Base-by-base conservation (phyloP, 2,888 invertebrate species). In the Nipponacmea schrenckii region DNA sequence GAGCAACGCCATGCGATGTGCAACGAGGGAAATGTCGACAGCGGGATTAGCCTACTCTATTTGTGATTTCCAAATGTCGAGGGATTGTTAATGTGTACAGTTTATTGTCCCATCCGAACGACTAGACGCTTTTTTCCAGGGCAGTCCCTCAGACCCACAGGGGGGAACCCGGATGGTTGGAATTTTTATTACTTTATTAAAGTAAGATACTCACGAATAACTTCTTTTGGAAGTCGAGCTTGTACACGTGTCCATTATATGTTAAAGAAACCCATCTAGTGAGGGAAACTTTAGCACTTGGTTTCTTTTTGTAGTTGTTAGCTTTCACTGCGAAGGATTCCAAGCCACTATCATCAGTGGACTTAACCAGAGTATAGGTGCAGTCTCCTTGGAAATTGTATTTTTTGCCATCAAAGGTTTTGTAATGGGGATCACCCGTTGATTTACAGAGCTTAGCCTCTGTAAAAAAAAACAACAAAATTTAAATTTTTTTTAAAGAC, bases 331-430 rank as follows among this genome's bases (percentile, higher is more conserved):
- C 0, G 20, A 56, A 56, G n/a, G 10, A 2, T 2, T 56, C 10
- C 8, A 8, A 1, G 10, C 24, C 20, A 8, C n/a, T 56, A 10
- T 14, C 56, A 3, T 10, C 12, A 10, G 0, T 2, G 12, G 24
- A 20, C 14, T 56, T 1, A 56, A 56, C 12, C 20, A 56, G 24
- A 10, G 1, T 8, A 24, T 56, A 56, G 2, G 24, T 12, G 14
- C 56, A 56, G 14, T 56, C 56, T 0, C 56, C 56, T 4, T 56
- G 56, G 56, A 56, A 56, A 56, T 56, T 56, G 56, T 24, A 56
- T 80, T 79, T 84, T 84, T 78, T 79, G 56, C 77, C 78, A 77
- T 85, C 84, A 71, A 82, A 84, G 10, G 84, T 81, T 2, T 64
- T 74, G 31, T 80, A 70, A 56, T 80, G 79, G 2, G 81, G 81